Conservation (phyloP, 2,888 invertebrate genomes). For the Sarcophaga carnaria region DNA sequence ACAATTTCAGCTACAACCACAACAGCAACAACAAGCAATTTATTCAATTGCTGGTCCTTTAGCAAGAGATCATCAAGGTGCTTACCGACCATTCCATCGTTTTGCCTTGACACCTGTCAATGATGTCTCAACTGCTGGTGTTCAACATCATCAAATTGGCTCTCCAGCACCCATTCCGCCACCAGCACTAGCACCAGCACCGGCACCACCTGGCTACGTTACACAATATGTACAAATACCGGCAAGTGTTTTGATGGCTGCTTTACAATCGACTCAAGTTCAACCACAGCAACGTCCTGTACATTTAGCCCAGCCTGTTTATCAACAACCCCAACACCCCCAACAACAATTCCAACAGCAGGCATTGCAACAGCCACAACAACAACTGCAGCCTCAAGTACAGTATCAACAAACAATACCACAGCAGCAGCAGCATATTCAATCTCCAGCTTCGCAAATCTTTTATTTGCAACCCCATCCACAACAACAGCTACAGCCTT, state of each 20-base stretch:
- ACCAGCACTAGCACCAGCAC: conserved; percentile 2
- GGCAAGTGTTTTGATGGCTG: conserved; percentile 73
- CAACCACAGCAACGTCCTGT: conserved; percentile 37
- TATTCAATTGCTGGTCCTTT: conserved; percentile 73
- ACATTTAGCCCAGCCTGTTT: conserved; percentile 29
- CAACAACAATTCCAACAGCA: neutral
- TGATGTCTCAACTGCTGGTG: conserved; percentile 64
- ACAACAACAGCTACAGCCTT: conserved; percentile 47
- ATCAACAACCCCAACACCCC: conserved; percentile 59
- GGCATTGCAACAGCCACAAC: conserved; percentile 32
- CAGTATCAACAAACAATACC: conserved; percentile 35
- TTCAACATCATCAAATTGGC: conserved; percentile 46
- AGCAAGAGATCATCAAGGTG: conserved; percentile 76
- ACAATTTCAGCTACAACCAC: conserved; percentile 39
- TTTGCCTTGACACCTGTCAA: conserved; percentile 54
- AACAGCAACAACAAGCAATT: conserved; percentile 50
- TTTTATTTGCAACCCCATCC: conserved; percentile 54
- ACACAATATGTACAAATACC: conserved; percentile 76
- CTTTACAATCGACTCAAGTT: conserved; percentile 71
- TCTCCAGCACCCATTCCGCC: neutral
- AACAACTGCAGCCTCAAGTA: conserved; percentile 65
- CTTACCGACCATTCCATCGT: conserved; percentile 73
- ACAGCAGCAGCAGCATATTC: conserved; percentile 52
- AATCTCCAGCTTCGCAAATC: conserved; percentile 46
- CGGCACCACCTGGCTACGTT: conserved; percentile 61